Conservation (phyloP, 2,797 vertebrate species). For the Macrochelys suwanniensis region DNA sequence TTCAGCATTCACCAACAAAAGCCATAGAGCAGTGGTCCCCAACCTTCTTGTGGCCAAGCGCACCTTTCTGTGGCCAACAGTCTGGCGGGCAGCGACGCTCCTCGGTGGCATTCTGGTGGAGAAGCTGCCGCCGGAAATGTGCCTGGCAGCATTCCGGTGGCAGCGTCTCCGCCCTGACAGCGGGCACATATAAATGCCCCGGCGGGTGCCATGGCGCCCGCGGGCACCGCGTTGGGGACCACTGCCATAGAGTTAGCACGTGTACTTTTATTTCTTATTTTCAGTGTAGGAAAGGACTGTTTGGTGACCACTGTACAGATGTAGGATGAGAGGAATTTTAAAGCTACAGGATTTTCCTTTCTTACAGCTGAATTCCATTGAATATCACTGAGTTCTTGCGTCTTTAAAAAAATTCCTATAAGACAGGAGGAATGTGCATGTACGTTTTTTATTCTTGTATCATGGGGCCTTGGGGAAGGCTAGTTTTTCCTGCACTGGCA, state of each 20-base stretch:
- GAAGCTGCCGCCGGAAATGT: too few species aligned
- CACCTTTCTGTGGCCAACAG: too few species aligned
- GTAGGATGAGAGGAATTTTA: too few species aligned
- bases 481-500: not conserved
- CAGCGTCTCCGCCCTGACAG: too few species aligned
- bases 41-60: too few species aligned
- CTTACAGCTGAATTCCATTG: not conserved
- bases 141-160: too few species aligned
- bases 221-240: too few species aligned
- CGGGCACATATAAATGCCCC: too few species aligned
- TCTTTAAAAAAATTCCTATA: not conserved
- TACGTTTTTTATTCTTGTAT: conserved; percentile 16
- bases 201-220: too few species aligned
- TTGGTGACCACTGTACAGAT: not conserved
- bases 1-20: not conserved
- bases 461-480: not conserved
- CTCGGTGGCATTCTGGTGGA: too few species aligned
- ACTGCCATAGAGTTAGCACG: not conserved
- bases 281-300: not conserved
- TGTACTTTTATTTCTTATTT: not conserved
- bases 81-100: too few species aligned
- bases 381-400: not conserved
- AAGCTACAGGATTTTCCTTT: not conserved
- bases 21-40: not conserved
- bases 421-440: not conserved